These are phyloP conservation scores for Myotis yumanensis DNA, from an alignment of 2,113 vertebrate species.

Conservation along the genomic window DNA sequence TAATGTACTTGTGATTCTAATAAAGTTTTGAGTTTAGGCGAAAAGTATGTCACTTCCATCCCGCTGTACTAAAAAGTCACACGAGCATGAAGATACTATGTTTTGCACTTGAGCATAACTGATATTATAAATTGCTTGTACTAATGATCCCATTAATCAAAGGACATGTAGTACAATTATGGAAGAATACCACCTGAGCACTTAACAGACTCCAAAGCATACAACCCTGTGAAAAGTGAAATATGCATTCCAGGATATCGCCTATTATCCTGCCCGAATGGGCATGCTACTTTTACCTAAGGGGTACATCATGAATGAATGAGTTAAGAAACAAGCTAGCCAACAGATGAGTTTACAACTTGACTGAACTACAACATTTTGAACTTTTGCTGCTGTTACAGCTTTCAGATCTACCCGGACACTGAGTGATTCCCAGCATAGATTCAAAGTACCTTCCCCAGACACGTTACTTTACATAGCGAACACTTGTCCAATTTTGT, in stretches of 20 bases:
- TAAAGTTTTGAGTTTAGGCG: slow-evolving; percentile 53
- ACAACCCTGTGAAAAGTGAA: neutral
- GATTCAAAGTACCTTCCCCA: neutral
- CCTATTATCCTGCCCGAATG: neutral
- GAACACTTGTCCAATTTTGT: neutral
- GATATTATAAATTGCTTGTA: slow-evolving; percentile 70
- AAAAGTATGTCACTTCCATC: slow-evolving; percentile 46
- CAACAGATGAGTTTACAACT: neutral
- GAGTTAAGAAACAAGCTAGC: neutral
- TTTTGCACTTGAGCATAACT: slow-evolving; percentile 63
- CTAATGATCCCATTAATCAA: slow-evolving; percentile 76
- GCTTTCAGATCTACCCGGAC: neutral
- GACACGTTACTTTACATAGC: neutral
- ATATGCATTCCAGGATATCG: neutral
- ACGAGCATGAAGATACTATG: slow-evolving; percentile 55
- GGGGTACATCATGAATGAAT: neutral
- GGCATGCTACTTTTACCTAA: neutral
- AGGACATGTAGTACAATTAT: slow-evolving; percentile 70
- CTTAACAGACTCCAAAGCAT: slow-evolving; percentile 49
- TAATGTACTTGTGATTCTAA: slow-evolving; percentile 53
- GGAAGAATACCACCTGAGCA: slow-evolving; percentile 17
- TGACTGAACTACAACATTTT: neutral
- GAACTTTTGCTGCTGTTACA: neutral
- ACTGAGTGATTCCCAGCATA: neutral
- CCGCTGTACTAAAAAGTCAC: slow-evolving; percentile 36